Evolutionary conservation across 2,888 invertebrate species (phyloP).

Genomic region (Julus scandinavius): DNA sequence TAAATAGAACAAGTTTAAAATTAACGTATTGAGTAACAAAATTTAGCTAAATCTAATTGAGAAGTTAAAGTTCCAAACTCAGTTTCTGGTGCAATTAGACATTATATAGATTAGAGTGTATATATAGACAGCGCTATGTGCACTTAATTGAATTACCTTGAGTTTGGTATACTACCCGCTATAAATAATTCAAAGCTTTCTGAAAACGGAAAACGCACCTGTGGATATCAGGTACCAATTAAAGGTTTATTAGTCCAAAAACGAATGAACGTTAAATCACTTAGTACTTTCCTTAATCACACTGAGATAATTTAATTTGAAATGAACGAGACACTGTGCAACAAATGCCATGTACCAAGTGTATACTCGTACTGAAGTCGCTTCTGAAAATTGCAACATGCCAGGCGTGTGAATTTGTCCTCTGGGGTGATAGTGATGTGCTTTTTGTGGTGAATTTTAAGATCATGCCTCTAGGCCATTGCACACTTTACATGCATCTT

Average conservation of each 20-base stretch:
- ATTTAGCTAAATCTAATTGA: too few species aligned
- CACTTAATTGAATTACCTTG: background rate
- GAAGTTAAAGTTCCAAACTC: background rate
- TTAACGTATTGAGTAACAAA: too few species aligned
- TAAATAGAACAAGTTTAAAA: too few species aligned
- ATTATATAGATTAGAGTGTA: background rate
- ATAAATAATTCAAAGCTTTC: background rate
- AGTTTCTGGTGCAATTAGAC: background rate
- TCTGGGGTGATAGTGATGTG: background rate
- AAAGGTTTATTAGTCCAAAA: background rate
- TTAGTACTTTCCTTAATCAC: background rate
- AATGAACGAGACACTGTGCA: background rate
- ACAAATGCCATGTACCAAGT: background rate
- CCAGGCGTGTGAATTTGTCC: background rate
- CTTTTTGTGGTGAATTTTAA: background rate
- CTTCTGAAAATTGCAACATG: background rate
- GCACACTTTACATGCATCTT: background rate
- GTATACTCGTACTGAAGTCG: background rate
- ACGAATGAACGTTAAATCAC: slow-evolving; percentile 25
- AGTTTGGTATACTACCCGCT: background rate
- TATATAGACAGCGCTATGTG: background rate
- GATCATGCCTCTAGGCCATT: background rate
- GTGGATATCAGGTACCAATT: background rate
- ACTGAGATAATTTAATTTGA: background rate
- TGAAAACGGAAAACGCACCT: background rate